Evolutionary conservation across 2,797 vertebrate genomes (phyloP).

Genomic region (Otolemur crassicaudatus): DNA sequence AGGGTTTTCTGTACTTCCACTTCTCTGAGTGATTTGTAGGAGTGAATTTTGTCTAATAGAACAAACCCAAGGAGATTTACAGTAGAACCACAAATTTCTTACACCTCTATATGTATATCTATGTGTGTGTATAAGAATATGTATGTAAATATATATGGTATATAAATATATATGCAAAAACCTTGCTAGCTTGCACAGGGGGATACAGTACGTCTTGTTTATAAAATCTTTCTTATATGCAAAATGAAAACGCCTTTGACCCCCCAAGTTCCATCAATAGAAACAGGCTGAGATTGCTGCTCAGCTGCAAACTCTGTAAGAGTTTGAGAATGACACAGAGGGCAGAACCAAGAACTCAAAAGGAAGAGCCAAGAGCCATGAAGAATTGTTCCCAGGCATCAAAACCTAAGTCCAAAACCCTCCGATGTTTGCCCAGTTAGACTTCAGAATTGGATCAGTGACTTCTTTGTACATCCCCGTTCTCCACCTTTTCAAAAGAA

Average conservation of each 20-base stretch:
- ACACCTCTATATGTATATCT: too few relatives aligned
- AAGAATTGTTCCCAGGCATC: neutral
- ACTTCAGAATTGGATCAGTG: neutral
- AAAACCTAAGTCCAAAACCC: neutral
- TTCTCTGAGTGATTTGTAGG: neutral
- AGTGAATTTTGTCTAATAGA: neutral
- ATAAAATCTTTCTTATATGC: too few relatives aligned
- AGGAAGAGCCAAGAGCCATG: neutral
- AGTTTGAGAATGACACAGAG: neutral
- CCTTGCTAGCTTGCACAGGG: neutral
- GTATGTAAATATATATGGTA: too few relatives aligned
- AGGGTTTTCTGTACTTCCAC: neutral
- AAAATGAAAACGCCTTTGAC: neutral
- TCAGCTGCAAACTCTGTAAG: neutral
- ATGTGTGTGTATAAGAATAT: too few relatives aligned
- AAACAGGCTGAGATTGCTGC: neutral
- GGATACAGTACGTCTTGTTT: too few relatives aligned
- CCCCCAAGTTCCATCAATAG: too few relatives aligned
- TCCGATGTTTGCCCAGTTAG: neutral
- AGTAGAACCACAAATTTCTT: neutral
- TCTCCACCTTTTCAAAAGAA: neutral
- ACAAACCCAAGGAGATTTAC: neutral
- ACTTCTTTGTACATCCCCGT: neutral
- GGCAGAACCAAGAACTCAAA: neutral
- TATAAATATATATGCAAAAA: neutral